Evolutionary conservation across 2,797 vertebrate species (phyloP).

Genomic region (Ceyx erithaca): DNA sequence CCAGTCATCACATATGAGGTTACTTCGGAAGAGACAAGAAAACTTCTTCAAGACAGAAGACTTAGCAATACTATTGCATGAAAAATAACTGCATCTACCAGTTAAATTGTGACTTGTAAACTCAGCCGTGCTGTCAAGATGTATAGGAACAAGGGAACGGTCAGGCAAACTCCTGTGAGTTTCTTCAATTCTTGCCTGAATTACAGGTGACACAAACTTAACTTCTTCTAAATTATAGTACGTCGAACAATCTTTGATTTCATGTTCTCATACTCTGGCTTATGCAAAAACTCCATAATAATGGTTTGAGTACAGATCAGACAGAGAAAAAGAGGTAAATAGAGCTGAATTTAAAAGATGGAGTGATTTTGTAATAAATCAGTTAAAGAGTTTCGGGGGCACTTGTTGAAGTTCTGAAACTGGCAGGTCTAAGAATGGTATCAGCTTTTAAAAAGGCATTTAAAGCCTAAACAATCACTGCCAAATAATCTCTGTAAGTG

Average conservation of each 20-base stretch:
- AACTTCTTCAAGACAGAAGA: background rate
- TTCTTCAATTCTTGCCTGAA: background rate
- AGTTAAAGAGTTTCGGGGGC: background rate
- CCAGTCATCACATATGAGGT: background rate
- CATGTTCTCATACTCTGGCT: background rate
- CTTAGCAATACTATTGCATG: background rate
- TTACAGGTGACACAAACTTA: background rate
- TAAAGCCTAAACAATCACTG: conserved; percentile 26
- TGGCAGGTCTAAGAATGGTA: background rate
- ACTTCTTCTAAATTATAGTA: background rate
- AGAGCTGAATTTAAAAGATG: background rate
- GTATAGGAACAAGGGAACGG: accelerated
- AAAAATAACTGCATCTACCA: background rate
- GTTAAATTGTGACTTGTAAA: background rate
- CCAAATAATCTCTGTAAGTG: conserved; percentile 44
- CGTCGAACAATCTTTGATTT: background rate
- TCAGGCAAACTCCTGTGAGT: background rate
- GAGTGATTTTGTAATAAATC: conserved; percentile 5
- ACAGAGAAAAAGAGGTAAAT: background rate
- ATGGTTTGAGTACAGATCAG: background rate
- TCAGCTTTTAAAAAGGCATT: conserved; percentile 46
- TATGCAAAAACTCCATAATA: background rate
- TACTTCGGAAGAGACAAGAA: background rate
- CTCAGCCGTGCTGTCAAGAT: background rate
- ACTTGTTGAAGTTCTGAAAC: conserved; percentile 21